phyloP scores from a whole-genome alignment of 2,797 vertebrate species.

The Xenops minutus region DNA sequence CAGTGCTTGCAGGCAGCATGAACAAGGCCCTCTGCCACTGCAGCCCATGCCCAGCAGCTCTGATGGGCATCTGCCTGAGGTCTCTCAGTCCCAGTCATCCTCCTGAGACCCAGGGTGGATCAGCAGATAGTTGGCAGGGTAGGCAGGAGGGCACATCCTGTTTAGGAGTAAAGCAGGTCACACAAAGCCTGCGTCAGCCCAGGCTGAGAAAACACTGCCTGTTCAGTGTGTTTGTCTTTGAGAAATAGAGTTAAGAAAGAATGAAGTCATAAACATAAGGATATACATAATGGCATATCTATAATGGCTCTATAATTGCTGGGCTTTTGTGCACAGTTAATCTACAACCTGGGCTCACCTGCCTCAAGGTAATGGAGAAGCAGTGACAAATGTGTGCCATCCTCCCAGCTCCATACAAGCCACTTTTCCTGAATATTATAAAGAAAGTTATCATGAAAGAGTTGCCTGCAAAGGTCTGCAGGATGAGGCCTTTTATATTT shows the following conservation, averaged over 20 bases:
- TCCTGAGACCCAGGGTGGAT: background rate
- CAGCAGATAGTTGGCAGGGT: background rate
- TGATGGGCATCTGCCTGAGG: background rate
- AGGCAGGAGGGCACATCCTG: background rate
- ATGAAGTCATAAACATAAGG: constrained; percentile 11
- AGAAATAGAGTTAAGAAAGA: constrained; percentile 3
- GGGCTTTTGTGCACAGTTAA: background rate
- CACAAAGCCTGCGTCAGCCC: background rate
- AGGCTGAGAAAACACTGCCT: background rate
- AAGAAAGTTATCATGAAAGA: background rate
- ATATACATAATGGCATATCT: background rate
- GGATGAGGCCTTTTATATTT: background rate
- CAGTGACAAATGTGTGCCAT: background rate
- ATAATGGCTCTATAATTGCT: background rate
- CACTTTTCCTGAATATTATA: background rate
- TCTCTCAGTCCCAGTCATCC: background rate
- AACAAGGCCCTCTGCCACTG: background rate
- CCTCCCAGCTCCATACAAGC: background rate
- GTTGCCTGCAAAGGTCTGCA: background rate
- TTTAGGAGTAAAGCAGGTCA: background rate
- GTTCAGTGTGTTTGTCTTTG: background rate
- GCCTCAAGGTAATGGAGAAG: background rate
- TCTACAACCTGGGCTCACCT: constrained; percentile 26
- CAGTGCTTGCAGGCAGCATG: background rate
- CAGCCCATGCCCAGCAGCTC: background rate